Evolutionary conservation across 2,113 vertebrate genomes (phyloP).

Genomic region (Ophthalmolycus amberensis): DNA sequence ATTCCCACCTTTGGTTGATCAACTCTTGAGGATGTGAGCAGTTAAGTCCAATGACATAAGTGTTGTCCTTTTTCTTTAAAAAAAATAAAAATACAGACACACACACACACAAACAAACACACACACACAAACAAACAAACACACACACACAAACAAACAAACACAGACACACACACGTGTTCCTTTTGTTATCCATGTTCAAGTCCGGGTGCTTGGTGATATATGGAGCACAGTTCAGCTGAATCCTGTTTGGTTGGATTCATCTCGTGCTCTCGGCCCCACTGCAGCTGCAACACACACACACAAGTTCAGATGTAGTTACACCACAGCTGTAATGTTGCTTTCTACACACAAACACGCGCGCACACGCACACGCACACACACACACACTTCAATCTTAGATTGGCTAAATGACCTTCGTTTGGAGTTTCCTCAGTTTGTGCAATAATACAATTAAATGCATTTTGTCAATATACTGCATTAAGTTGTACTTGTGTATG

Average conservation of each 20-base stretch:
- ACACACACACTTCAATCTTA: no score
- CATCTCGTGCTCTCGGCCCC: slow-evolving; percentile 54
- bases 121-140: slow-evolving; percentile 14
- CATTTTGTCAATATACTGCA: neutral
- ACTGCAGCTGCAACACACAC: slow-evolving; percentile 51
- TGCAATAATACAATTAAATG: neutral
- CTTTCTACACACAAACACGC: neutral
- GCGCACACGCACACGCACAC: neutral
- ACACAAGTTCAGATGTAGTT: neutral
- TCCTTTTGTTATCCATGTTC: slow-evolving; percentile 81
- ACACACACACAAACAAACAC: neutral
- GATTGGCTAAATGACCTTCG: neutral
- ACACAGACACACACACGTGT: slow-evolving; percentile 49
- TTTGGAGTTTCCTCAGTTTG: neutral
- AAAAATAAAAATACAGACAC: slow-evolving; percentile 21
- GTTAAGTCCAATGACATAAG: slow-evolving; percentile 72
- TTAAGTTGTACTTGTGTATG: neutral
- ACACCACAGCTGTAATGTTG: neutral
- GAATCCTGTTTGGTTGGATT: slow-evolving; percentile 67
- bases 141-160: slow-evolving; percentile 11
- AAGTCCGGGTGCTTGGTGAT: slow-evolving; percentile 72
- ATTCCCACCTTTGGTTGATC: slow-evolving; percentile 83
- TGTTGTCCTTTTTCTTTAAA: slow-evolving; percentile 69
- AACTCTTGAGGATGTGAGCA: slow-evolving; percentile 75
- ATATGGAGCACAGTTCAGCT: slow-evolving; percentile 57